phyloP scores from a whole-genome alignment of 2,888 invertebrate species.

The Isoperla grammatica region DNA sequence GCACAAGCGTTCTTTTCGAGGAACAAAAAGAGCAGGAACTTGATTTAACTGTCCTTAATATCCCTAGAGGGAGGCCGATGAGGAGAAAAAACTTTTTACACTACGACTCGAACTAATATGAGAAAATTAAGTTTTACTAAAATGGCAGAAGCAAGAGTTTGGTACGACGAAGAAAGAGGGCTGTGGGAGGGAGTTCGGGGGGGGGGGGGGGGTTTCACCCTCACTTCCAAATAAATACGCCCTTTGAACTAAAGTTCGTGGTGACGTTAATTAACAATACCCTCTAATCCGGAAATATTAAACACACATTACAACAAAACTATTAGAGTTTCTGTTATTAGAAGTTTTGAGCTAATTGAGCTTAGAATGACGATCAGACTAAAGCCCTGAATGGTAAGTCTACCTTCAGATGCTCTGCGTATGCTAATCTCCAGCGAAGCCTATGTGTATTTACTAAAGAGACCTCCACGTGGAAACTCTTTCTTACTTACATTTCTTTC shows the following conservation, averaged over 20 bases:
- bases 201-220: not conserved
- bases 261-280: too few relatives aligned
- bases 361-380: too few relatives aligned
- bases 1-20: constrained; percentile 8
- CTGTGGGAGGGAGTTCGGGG: not conserved
- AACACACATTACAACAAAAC: too few relatives aligned
- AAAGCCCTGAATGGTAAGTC: too few relatives aligned
- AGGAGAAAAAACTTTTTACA: constrained; percentile 21
- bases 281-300: too few relatives aligned
- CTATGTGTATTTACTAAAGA: too few relatives aligned
- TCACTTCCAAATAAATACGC: constrained; percentile 1
- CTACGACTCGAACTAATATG: constrained; percentile 38
- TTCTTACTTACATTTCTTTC: too few relatives aligned
- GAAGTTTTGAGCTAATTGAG: too few relatives aligned
- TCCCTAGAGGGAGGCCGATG: constrained; percentile 34
- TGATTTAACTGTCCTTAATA: constrained; percentile 39
- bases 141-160: constrained; percentile 33
- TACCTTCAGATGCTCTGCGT: too few relatives aligned
- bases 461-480: too few relatives aligned
- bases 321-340: too few relatives aligned
- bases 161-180: not conserved
- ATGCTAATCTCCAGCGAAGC: too few relatives aligned
- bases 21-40: constrained; percentile 31
- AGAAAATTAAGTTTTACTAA: constrained; percentile 40
- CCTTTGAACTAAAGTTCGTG: not conserved